Evolutionary conservation across 2,113 vertebrate species (phyloP).

Genomic region (Plectropomus leopardus): DNA sequence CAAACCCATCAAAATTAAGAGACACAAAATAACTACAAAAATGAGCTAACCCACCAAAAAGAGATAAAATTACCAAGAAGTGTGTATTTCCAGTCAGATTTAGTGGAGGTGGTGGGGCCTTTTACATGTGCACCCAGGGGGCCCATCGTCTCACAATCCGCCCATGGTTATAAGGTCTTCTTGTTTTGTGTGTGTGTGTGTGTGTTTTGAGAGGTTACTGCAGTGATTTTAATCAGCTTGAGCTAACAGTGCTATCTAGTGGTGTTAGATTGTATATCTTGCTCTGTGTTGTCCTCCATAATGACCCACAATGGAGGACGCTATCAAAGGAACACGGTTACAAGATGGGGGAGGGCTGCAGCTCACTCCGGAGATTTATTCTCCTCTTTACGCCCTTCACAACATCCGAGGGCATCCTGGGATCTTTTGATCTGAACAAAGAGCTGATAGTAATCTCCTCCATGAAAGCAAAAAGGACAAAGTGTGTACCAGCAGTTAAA

Average conservation of each 20-base stretch:
- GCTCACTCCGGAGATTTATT: conserved; percentile 41
- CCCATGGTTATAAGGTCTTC: neutral
- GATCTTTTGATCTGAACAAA: conserved; percentile 13
- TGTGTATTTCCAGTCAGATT: too few species aligned
- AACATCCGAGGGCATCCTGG: conserved; percentile 20
- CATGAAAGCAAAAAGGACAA: neutral
- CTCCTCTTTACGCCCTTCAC: conserved; percentile 54
- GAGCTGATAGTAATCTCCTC: neutral
- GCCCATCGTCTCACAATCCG: too few species aligned
- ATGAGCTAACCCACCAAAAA: too few species aligned
- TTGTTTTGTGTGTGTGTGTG: conserved; percentile 2
- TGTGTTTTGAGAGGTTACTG: conserved; percentile 24
- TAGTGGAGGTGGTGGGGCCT: too few species aligned
- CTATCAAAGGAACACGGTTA: conserved; percentile 51
- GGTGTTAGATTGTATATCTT: conserved; percentile 65
- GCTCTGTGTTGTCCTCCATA: conserved; percentile 70
- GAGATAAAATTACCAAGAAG: too few species aligned
- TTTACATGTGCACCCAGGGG: too few species aligned
- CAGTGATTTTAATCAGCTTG: conserved; percentile 64
- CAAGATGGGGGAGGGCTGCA: conserved; percentile 73
- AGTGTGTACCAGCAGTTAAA: neutral
- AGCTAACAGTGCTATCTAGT: conserved; percentile 80
- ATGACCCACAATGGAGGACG: conserved; percentile 76
- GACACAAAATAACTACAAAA: too few species aligned
- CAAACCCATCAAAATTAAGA: too few species aligned